Evolutionary conservation across 2,797 vertebrate genomes (phyloP).

Genomic region (Semaprochilodus insignis): DNA sequence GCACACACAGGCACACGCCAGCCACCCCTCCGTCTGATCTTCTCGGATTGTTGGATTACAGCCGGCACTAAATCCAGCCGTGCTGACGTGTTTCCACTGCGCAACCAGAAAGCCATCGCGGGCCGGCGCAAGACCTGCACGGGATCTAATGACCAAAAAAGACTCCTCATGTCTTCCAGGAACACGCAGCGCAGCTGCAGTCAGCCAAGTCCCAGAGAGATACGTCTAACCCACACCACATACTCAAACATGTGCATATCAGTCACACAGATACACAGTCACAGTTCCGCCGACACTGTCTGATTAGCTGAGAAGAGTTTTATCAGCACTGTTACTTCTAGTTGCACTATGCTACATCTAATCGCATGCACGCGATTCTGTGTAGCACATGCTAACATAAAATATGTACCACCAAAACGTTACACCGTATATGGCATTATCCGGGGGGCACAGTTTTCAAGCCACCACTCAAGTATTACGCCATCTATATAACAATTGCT

Average conservation of each 20-base stretch:
- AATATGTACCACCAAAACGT: too few relatives aligned
- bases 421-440: too few relatives aligned
- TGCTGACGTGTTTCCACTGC: conserved; percentile 62
- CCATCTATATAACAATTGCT: too few relatives aligned
- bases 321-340: too few relatives aligned
- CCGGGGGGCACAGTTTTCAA: too few relatives aligned
- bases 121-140: conserved; percentile 23
- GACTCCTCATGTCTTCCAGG: conserved; percentile 35
- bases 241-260: neutral
- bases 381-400: too few relatives aligned
- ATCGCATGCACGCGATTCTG: too few relatives aligned
- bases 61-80: conserved; percentile 63
- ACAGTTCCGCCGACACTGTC: neutral
- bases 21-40: conserved; percentile 19
- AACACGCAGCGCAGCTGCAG: conserved; percentile 25
- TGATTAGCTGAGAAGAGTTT: too few relatives aligned
- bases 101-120: conserved; percentile 45
- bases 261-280: neutral
- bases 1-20: neutral
- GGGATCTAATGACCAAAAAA: conserved; percentile 38
- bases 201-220: conserved; percentile 1
- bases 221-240: neutral
- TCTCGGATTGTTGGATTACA: conserved; percentile 68
- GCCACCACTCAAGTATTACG: too few relatives aligned
- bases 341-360: too few relatives aligned